Base-by-base conservation (phyloP, 2,888 invertebrate genomes). In the Odontomyia ornata region DNA sequence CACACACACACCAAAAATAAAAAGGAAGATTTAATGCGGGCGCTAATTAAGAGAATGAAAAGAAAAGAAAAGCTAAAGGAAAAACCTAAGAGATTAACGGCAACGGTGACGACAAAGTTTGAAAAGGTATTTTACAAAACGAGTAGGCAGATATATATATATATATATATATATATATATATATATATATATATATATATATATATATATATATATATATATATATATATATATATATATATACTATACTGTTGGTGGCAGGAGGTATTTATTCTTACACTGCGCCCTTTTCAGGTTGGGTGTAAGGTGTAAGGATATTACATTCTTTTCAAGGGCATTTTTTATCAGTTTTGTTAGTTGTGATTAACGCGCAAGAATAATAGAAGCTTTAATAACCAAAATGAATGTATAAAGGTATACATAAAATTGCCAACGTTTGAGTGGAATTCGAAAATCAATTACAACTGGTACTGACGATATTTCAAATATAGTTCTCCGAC, bases 1-100 rank as follows among this genome's bases (percentile, higher is more conserved):
- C n/a, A n/a, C n/a, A n/a, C n/a, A n/a, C n/a, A n/a, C n/a, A n/a
- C n/a, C n/a, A 13, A 60, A 60, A 60, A 27, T n/a, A 69, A 25
- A 47, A 18, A 43, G 18, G 47, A 69, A 47, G 21, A 25, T 52
- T 15, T 27, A 69, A 69, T 69, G 69, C 69, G 69, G 69, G 69
- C 47, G 69, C 69, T 69, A 69, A 69, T 69, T 69, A 69, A 69
- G 69, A 69, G 69, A 46, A 69, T 69, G 47, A 23, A 65, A 64
- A 65, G 69, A 46, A 69, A 25, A 60, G 60, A 52, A 52, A 52
- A 13, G 64, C 13, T 69, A 25, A 69, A 69, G 18, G 47, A 47
- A 69, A 60, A 69, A 69, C 23, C 69, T n/a, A 3, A 11, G 47
- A 25, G 69, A 69, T 69, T 69, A 69, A 65, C 36, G 43, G 27